Conservation (phyloP, 2,888 invertebrate genomes). For the Lymantria dispar region DNA sequence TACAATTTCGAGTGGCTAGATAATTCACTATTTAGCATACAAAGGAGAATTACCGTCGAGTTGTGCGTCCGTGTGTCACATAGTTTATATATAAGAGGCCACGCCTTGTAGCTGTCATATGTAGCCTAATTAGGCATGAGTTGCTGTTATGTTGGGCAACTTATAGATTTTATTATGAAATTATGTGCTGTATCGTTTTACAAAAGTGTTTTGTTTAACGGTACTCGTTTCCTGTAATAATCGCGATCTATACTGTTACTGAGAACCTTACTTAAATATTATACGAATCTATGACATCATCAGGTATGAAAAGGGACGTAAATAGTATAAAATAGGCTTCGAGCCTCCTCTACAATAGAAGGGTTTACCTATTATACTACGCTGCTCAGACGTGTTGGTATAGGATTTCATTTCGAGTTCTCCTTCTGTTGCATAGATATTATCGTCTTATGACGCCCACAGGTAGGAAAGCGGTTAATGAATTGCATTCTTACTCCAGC, state of each 20-base stretch:
- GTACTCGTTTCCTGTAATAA: constrained; percentile 15
- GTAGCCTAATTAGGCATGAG: constrained; percentile 77
- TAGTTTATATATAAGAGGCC: constrained; percentile 65
- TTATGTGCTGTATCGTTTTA: constrained; percentile 37
- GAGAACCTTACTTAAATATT: constrained; percentile 4
- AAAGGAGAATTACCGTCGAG: constrained; percentile 77
- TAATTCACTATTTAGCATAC: constrained; percentile 81
- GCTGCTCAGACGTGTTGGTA: no score
- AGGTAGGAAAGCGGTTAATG: no score
- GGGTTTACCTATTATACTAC: no score
- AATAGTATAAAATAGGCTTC: background rate
- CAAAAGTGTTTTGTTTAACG: constrained; percentile 32
- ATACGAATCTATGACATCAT: constrained; percentile 5
- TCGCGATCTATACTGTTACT: constrained; percentile 8
- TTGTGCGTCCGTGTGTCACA: constrained; percentile 72
- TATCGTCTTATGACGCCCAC: no score
- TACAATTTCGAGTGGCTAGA: constrained; percentile 80
- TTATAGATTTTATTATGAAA: constrained; percentile 48
- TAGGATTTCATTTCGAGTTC: no score
- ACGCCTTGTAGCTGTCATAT: constrained; percentile 80
- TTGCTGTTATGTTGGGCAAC: constrained; percentile 48
- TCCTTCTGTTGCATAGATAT: no score
- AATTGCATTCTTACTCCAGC: no score
- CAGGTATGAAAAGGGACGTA: background rate
- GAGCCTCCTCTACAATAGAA: no score